Conservation (phyloP, 2,113 vertebrate genomes). For the Myrmecophaga tridactyla region DNA sequence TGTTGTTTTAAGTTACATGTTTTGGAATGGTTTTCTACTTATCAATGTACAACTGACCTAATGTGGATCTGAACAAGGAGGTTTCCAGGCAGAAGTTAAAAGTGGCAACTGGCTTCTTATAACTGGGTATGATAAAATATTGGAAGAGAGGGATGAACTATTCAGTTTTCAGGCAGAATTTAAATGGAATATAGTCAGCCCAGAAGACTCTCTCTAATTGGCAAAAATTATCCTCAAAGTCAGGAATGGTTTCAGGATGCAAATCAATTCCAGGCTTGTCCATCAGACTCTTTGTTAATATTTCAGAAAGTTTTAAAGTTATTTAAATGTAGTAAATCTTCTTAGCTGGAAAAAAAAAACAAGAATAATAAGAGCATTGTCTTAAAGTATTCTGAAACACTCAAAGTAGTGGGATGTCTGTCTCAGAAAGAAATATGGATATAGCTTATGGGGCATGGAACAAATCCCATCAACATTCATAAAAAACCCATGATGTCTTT, state of each 20-base stretch:
- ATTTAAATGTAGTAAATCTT: not conserved
- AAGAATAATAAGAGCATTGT: not conserved
- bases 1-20: not conserved
- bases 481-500: not conserved
- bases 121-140: not conserved
- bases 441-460: not conserved
- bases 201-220: not conserved
- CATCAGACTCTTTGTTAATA: not conserved
- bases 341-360: not conserved
- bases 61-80: not conserved
- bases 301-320: not conserved
- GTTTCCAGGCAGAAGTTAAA: not conserved
- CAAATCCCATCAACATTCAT: not conserved
- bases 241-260: not conserved
- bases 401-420: not conserved
- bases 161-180: slow-evolving; percentile 14
- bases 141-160: not conserved
- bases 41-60: not conserved
- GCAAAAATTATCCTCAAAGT: not conserved
- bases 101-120: not conserved
- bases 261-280: not conserved
- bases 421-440: not conserved
- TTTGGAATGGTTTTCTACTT: not conserved
- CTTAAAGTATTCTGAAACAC: not conserved
- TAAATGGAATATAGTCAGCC: not conserved